Evolutionary conservation across 2,797 vertebrate species (phyloP).

Genomic region (Paedocypris micromegethes): DNA sequence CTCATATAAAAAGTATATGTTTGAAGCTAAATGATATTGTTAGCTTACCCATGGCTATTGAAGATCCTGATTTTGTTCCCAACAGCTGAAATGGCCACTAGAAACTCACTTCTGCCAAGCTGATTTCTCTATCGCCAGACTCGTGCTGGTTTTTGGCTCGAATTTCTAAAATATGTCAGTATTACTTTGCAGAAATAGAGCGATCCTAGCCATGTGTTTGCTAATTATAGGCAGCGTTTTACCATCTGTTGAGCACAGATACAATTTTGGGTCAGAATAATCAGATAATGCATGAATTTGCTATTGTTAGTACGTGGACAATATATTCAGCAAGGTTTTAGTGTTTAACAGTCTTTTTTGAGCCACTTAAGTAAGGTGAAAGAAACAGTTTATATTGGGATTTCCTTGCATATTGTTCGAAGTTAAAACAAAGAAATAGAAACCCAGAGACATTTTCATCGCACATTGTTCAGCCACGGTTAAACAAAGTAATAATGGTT

Average conservation of each 20-base stretch:
- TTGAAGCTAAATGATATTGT: too few species aligned
- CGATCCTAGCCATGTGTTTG: constrained; percentile 72
- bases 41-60: too few species aligned
- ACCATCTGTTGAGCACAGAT: constrained; percentile 73
- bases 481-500: constrained; percentile 40
- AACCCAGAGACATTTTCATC: too few species aligned
- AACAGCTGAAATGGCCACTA: constrained; percentile 54
- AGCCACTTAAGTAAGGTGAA: constrained; percentile 5
- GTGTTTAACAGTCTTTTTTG: constrained; percentile 27
- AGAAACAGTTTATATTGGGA: neutral
- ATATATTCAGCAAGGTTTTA: constrained; percentile 50
- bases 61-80: too few species aligned
- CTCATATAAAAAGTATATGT: too few species aligned
- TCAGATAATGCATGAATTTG: constrained; percentile 62
- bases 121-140: constrained; percentile 64
- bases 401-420: neutral
- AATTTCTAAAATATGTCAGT: constrained; percentile 71
- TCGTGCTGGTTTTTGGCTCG: constrained; percentile 74
- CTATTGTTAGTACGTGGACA: constrained; percentile 57
- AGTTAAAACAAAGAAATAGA: neutral
- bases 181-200: constrained; percentile 72
- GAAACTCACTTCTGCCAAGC: constrained; percentile 62
- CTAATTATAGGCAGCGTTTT: constrained; percentile 72
- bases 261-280: constrained; percentile 65
- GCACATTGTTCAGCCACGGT: too few species aligned